These are phyloP conservation scores for Cepaea hortensis DNA, from an alignment of 2,888 invertebrate species.

Conservation along the genomic window DNA sequence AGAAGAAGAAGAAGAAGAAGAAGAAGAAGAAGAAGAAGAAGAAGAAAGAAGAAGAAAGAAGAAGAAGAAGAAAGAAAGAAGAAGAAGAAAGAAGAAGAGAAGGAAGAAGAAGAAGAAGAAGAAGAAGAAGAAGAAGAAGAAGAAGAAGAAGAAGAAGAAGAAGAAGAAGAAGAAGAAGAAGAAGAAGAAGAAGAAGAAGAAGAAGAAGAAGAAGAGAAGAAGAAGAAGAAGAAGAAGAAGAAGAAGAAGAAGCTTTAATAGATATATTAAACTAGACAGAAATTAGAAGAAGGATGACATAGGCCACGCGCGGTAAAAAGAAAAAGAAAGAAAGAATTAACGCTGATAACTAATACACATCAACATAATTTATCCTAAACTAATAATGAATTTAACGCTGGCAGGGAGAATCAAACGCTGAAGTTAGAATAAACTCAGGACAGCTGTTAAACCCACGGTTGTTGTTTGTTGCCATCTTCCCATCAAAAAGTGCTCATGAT, in stretches of 20 bases:
- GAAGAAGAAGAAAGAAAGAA: conserved; percentile 11
- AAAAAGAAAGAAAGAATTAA: too few relatives aligned
- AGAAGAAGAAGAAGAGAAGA: background rate
- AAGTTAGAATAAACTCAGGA: too few relatives aligned
- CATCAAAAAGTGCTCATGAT: too few relatives aligned
- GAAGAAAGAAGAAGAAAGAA: conserved; percentile 30
- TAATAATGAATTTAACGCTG: too few relatives aligned
- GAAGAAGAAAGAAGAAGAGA: background rate
- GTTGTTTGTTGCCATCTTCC: too few relatives aligned
- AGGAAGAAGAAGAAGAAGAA: background rate
- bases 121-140: conserved; percentile 30
- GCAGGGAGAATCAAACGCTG: too few relatives aligned
- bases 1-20: background rate
- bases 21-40: background rate
- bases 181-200: conserved; percentile 5
- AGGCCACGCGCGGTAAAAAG: too few relatives aligned
- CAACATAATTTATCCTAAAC: too few relatives aligned
- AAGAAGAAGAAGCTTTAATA: background rate
- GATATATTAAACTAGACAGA: too few relatives aligned
- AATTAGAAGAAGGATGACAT: too few relatives aligned
- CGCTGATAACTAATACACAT: too few relatives aligned
- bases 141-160: conserved; percentile 12
- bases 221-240: background rate
- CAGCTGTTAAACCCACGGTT: too few relatives aligned
- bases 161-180: background rate